Percentiles rank a stretch among this genome's conserved stretches.
Conservation (phyloP, 2,797 vertebrate genomes). For the Mareca strepera region DNA sequence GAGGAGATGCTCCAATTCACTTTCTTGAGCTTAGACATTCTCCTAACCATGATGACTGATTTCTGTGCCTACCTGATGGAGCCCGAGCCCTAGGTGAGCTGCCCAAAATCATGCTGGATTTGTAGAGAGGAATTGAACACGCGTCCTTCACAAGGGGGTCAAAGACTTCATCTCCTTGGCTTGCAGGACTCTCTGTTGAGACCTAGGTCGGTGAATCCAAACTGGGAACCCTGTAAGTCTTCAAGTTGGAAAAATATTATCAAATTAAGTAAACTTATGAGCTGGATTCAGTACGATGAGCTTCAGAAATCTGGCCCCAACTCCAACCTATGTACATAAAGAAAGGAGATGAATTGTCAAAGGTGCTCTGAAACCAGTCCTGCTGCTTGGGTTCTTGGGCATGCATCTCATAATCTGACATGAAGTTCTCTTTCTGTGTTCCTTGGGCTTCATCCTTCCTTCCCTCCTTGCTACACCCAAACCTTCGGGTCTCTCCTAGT, state of each 20-base stretch:
- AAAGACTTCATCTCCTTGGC: not conserved
- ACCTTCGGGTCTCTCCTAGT: not conserved
- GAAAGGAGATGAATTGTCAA: not conserved
- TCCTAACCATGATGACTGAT: fast-evolving
- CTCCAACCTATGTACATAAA: not conserved
- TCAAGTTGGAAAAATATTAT: not conserved
- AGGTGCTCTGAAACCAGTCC: not conserved
- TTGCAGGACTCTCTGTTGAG: not conserved
- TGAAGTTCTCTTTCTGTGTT: not conserved
- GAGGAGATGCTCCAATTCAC: not conserved
- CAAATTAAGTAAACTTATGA: not conserved
- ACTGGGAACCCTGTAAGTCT: not conserved
- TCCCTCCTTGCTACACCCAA: not conserved
- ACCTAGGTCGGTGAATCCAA: not conserved
- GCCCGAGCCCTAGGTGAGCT: not conserved
- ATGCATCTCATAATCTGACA: not conserved
- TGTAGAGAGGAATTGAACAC: not conserved
- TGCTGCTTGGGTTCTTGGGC: not conserved
- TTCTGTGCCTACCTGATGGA: not conserved
- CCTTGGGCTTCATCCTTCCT: not conserved
- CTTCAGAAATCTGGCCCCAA: not conserved
- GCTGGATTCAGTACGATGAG: not conserved
- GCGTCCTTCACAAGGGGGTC: not conserved
- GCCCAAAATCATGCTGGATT: not conserved
- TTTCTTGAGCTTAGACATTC: not conserved